phyloP scores from a whole-genome alignment of 2,888 invertebrate species.

The Carpatolechia fugitivella region DNA sequence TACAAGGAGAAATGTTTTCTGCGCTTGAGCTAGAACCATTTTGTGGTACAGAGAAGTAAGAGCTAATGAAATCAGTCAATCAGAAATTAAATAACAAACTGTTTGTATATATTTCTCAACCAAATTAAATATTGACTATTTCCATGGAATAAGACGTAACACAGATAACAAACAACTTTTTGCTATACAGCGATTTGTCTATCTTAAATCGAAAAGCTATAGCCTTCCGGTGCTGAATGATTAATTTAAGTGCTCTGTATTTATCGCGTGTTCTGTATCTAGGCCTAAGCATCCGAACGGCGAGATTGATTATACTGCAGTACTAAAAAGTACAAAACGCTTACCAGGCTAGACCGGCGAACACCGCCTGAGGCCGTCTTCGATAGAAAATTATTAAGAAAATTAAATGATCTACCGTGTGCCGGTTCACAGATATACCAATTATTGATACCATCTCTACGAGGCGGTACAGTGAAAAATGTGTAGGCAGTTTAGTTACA shows the following conservation, averaged over 20 bases:
- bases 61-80: background rate
- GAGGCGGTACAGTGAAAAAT: slow-evolving; percentile 58
- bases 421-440: slow-evolving; percentile 72
- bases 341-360: slow-evolving; percentile 50
- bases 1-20: background rate
- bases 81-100: background rate
- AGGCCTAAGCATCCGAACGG: slow-evolving; percentile 52
- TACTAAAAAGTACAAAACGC: slow-evolving; percentile 67
- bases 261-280: slow-evolving; percentile 27
- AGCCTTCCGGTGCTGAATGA: slow-evolving; percentile 16
- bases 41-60: background rate
- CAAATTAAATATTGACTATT: too few relatives aligned
- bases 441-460: slow-evolving; percentile 72
- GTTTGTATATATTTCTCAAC: too few relatives aligned
- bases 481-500: slow-evolving; percentile 57
- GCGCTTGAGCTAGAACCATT: background rate
- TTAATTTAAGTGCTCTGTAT: slow-evolving; percentile 21
- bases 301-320: slow-evolving; percentile 69
- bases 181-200: background rate
- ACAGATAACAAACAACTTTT: background rate
- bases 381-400: slow-evolving; percentile 79
- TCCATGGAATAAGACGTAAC: background rate
- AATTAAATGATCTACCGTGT: slow-evolving; percentile 76
- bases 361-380: slow-evolving; percentile 52
- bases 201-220: slow-evolving; percentile 1